Evolutionary conservation across 1,140 invertebrate genomes (phyloP), one percentile per base, ranked within the genome.

Genomic region (Onthophagus taurus): DNA sequence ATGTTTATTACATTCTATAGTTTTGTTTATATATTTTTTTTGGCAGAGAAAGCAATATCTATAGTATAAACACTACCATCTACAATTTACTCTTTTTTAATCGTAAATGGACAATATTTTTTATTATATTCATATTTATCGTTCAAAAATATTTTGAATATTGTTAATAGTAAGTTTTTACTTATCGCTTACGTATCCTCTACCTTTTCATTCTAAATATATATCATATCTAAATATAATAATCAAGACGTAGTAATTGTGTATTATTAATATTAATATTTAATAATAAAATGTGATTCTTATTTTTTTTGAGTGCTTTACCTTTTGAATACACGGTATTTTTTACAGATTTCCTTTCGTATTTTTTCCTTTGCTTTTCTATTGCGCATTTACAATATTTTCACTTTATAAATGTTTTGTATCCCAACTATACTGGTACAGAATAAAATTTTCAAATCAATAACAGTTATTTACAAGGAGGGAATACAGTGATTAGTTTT

Each of bases 381-480:
- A 9, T 11, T 37, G 14, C 31, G 31, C 14, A 37, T 12, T 37
- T 11, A 20, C 20, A 19, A 21, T 41, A 41, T 41, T 41, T 23
- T 41, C 21, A 41, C 24, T 26, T 41, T 41, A 14, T 41, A 29
- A 23, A 23, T 41, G 38, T 17, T n/a, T 29, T 39, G n/a, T n/a
- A n/a, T n/a, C n/a, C n/a, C n/a, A n/a, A 13, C 29, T 16, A 18
- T 41, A 41, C 14, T 16, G 38, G 24, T 41, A 41, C 24, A 41
- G 38, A 41, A 41, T 41, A 41, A 41, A 41, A 41, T 41, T 41
- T 41, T 26, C 11, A 41, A 41, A 41, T 29, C 21, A 41, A 41
- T 41, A 41, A 41, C 38, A 41, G 24, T 41, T 41, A 41, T 41
- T 11, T 41, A 41, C 38, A 41, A 41, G 38, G 38, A 41, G 21